Evolutionary conservation across 2,888 invertebrate species (phyloP).

Genomic region (Graphium colonna): DNA sequence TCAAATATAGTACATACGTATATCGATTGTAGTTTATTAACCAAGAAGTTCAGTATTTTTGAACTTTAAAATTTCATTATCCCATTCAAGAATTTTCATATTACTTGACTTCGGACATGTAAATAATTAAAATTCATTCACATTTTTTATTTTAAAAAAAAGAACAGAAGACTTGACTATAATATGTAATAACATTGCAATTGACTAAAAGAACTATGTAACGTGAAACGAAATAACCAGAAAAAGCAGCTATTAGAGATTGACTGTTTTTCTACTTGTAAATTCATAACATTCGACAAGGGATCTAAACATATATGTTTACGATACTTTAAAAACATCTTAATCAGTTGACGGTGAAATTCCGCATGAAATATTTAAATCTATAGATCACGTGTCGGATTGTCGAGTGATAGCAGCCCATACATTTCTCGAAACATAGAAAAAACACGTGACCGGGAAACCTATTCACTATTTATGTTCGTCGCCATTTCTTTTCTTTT

Average conservation of each 20-base stretch:
- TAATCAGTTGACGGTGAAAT: background rate
- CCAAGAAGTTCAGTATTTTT: too few species aligned
- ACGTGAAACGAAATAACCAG: too few species aligned
- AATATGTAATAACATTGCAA: too few species aligned
- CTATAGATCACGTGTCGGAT: slow-evolving; percentile 2
- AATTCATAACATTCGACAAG: background rate
- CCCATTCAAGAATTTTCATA: too few species aligned
- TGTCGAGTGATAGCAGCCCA: slow-evolving; percentile 12
- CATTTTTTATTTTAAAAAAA: background rate
- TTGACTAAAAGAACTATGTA: too few species aligned
- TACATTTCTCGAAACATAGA: slow-evolving; percentile 9
- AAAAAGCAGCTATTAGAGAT: too few species aligned
- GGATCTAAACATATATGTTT: background rate
- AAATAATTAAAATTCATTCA: too few species aligned
- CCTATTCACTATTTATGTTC: slow-evolving; percentile 33
- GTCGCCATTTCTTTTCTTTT: slow-evolving; percentile 28
- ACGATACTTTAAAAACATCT: background rate
- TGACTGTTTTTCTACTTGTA: background rate
- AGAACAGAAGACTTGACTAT: background rate
- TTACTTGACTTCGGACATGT: too few species aligned
- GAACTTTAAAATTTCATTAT: too few species aligned
- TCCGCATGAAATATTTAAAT: slow-evolving; percentile 8
- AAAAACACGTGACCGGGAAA: slow-evolving; percentile 18
- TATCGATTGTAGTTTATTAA: too few species aligned
- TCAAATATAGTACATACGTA: too few species aligned